A percentile compares a stretch with the other conserved stretches of the same genome.
Evolutionary conservation across 2,888 invertebrate genomes (phyloP).

Genomic region (Eurytoma californica): DNA sequence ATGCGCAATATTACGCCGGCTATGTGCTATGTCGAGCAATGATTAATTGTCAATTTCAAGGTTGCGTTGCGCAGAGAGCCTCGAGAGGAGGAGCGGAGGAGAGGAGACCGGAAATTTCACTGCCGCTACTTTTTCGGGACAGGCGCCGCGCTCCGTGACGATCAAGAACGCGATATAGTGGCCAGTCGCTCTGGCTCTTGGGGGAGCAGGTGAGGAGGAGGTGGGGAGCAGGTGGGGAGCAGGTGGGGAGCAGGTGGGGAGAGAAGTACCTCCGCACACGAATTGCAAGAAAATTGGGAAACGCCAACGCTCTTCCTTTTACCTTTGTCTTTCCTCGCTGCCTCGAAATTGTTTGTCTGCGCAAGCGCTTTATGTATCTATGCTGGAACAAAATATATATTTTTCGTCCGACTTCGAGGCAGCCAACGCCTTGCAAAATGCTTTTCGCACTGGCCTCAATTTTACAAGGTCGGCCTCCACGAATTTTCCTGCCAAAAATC

Average conservation of each 20-base stretch:
- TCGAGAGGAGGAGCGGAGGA: no score
- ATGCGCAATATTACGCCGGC: neutral
- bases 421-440: constrained; percentile 8
- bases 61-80: neutral
- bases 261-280: neutral
- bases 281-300: constrained; percentile 53
- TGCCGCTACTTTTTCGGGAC: constrained; percentile 42
- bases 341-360: constrained; percentile 38
- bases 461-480: constrained; percentile 20
- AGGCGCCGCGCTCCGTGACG: constrained; percentile 51
- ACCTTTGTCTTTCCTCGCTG: constrained; percentile 14
- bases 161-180: constrained; percentile 58
- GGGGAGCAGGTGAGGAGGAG: neutral
- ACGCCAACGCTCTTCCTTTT: constrained; percentile 33
- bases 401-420: neutral
- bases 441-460: neutral
- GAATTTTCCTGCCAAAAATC: no score
- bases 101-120: constrained; percentile 43
- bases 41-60: constrained; percentile 52
- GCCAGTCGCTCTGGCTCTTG: no score
- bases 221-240: neutral
- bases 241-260: neutral
- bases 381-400: constrained; percentile 21
- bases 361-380: constrained; percentile 22
- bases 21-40: neutral